These are phyloP conservation scores for Clarias pachynema DNA, from an alignment of 2,797 vertebrate species.

Conservation along the genomic window DNA sequence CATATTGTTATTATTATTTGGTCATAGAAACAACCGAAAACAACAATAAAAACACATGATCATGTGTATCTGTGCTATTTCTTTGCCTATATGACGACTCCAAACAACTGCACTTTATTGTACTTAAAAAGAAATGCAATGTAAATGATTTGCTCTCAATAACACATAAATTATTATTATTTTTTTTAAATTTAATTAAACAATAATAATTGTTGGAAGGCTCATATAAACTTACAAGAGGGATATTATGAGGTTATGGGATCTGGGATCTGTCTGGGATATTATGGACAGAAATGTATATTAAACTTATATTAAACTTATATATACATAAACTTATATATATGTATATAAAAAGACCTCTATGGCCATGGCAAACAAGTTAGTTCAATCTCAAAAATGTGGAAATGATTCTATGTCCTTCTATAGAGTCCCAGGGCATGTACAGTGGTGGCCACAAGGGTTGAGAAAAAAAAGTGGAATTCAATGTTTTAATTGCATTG, in stretches of 20 bases:
- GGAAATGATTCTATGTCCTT: background rate
- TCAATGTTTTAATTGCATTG: too few species aligned
- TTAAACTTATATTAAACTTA: too few species aligned
- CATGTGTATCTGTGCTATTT: too few species aligned
- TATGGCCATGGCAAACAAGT: background rate
- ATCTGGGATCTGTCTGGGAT: too few species aligned
- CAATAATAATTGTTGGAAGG: background rate
- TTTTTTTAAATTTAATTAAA: constrained; percentile 19
- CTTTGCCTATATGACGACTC: too few species aligned
- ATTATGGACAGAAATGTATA: background rate
- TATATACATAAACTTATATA: too few species aligned
- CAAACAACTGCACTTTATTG: background rate
- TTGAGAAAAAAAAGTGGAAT: too few species aligned
- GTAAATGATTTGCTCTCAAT: too few species aligned
- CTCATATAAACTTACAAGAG: background rate
- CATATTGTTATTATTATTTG: too few species aligned
- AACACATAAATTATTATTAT: background rate
- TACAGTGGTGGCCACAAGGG: background rate
- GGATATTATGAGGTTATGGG: background rate
- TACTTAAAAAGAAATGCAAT: background rate
- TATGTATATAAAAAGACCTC: too few species aligned
- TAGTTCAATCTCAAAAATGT: background rate
- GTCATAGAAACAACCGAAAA: too few species aligned
- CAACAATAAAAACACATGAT: too few species aligned
- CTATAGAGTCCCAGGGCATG: background rate